Evolutionary conservation across 2,888 invertebrate species (phyloP).

Genomic region (Oscheius sp.): DNA sequence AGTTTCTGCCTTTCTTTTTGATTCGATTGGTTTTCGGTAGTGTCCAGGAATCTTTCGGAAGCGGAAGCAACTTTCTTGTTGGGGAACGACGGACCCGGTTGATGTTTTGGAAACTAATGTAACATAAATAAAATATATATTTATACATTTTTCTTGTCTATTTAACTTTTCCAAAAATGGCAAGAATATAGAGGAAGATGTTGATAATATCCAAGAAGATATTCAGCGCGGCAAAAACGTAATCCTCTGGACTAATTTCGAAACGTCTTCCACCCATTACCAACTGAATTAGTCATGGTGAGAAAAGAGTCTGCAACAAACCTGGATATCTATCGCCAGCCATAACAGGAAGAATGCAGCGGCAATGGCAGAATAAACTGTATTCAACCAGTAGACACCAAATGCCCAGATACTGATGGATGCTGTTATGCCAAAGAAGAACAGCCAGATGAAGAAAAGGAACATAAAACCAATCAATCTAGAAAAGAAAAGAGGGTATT

Average conservation of each 20-base stretch:
- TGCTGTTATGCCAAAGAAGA: constrained; percentile 45
- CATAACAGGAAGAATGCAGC: constrained; percentile 76
- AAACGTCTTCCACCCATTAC: constrained; percentile 46
- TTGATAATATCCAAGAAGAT: constrained; percentile 52
- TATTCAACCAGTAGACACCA: constrained; percentile 63
- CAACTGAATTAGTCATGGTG: constrained; percentile 35
- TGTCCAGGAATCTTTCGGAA: no score
- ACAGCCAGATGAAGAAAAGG: constrained; percentile 42
- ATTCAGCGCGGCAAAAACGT: constrained; percentile 44
- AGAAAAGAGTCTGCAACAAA: not conserved
- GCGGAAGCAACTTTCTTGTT: no score
- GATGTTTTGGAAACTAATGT: no score
- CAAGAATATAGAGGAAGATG: constrained; percentile 46
- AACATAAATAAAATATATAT: not conserved
- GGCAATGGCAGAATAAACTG: constrained; percentile 77
- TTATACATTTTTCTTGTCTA: constrained; percentile 11
- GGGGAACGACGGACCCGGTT: no score
- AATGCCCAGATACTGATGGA: constrained; percentile 35
- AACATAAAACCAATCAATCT: constrained; percentile 48
- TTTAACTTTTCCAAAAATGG: constrained; percentile 32
- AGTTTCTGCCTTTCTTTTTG: constrained; percentile 95
- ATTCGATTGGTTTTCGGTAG: constrained; percentile 92
- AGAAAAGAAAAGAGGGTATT: no score
- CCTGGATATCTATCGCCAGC: constrained; percentile 54
- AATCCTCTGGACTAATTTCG: constrained; percentile 47